Conservation (phyloP, 1,140 invertebrate genomes). For the Drosophila serrata region DNA sequence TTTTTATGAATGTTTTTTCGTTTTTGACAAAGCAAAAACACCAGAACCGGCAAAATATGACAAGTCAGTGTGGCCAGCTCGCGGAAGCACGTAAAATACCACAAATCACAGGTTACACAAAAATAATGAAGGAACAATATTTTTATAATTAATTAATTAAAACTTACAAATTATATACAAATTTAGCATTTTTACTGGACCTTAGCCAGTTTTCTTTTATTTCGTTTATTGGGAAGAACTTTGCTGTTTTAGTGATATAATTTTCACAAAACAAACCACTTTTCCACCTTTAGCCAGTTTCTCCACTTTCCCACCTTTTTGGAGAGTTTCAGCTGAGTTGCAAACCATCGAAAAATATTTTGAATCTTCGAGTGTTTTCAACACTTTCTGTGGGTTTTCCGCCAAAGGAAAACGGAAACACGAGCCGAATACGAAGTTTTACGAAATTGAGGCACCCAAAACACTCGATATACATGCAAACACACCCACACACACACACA, state of each 20-base stretch:
- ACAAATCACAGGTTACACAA: neutral
- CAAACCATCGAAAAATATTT: neutral
- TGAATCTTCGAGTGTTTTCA: neutral
- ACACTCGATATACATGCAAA: conserved; percentile 9
- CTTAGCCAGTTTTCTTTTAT: too few species aligned
- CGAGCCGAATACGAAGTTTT: neutral
- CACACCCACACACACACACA: neutral
- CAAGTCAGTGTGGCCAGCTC: neutral
- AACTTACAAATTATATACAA: too few species aligned
- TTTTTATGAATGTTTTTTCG: too few species aligned
- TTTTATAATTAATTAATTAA: too few species aligned
- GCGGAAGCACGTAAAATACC: neutral
- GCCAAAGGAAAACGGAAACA: neutral
- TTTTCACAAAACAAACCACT: too few species aligned
- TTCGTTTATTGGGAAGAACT: too few species aligned
- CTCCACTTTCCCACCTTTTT: too few species aligned
- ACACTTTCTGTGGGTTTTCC: neutral
- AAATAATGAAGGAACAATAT: too few species aligned
- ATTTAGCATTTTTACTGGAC: too few species aligned
- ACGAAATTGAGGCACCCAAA: conserved; percentile 5
- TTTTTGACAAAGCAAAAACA: neutral
- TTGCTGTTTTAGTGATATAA: too few species aligned
- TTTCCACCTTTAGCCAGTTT: too few species aligned
- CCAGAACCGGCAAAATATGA: neutral
- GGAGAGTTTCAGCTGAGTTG: neutral